Evolutionary conservation across 1,140 invertebrate genomes (phyloP).

Genomic region (Ephestia elutella): DNA sequence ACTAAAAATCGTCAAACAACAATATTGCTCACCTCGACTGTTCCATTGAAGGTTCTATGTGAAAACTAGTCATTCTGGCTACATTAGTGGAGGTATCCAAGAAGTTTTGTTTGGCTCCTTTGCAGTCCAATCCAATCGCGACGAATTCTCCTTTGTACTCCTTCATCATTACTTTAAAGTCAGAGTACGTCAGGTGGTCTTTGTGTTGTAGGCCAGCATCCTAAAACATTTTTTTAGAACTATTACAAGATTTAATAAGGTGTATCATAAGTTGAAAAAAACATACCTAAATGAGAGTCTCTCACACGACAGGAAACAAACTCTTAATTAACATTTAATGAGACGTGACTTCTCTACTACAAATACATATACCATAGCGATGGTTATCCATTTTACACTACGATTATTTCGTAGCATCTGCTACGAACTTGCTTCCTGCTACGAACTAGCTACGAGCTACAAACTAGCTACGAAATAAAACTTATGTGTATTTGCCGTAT

Average conservation of each 20-base stretch:
- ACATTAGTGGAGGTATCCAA: slow-evolving; percentile 95
- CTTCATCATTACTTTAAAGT: slow-evolving; percentile 97
- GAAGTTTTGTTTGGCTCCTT: slow-evolving; percentile 97
- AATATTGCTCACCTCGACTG: slow-evolving; percentile 45
- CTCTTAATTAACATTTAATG: too few species aligned
- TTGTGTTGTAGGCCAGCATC: slow-evolving; percentile 94
- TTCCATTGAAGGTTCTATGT: slow-evolving; percentile 87
- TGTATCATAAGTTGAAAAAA: too few species aligned
- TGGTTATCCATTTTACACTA: too few species aligned
- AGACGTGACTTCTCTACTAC: too few species aligned
- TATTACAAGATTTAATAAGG: background rate
- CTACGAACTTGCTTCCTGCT: too few species aligned
- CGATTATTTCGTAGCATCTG: too few species aligned
- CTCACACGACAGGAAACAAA: too few species aligned
- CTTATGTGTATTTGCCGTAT: too few species aligned
- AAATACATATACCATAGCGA: too few species aligned
- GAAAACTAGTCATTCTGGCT: slow-evolving; percentile 95
- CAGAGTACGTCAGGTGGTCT: slow-evolving; percentile 93
- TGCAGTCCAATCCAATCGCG: slow-evolving; percentile 96
- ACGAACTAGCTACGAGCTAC: too few species aligned
- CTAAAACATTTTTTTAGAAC: slow-evolving; percentile 46
- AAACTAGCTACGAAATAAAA: too few species aligned
- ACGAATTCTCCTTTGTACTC: slow-evolving; percentile 98
- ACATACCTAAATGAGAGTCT: too few species aligned
- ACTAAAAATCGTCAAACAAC: slow-evolving; percentile 25